A percentile compares a stretch with the other conserved stretches of the same genome.
These are phyloP conservation scores for Onthophagus sagittarius DNA, from an alignment of 2,888 invertebrate genomes.

Conservation along the genomic window DNA sequence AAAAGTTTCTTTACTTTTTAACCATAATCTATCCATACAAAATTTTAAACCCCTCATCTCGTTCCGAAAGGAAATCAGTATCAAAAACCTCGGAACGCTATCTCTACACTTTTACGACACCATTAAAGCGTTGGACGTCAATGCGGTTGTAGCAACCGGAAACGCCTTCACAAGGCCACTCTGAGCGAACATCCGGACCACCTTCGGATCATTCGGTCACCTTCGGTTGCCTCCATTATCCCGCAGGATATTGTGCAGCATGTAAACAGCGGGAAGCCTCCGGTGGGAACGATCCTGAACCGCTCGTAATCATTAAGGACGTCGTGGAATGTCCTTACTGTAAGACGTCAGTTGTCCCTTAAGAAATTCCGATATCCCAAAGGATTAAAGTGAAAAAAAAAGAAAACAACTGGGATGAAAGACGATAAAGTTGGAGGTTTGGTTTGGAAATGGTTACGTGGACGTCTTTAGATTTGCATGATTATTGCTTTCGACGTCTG, in stretches of 20 bases:
- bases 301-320: slow-evolving; percentile 25
- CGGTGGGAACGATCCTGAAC: slow-evolving; percentile 22
- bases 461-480: not conserved
- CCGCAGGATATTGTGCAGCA: slow-evolving; percentile 24
- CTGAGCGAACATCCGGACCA: not conserved
- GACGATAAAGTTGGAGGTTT: not conserved
- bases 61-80: slow-evolving; percentile 10
- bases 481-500: not conserved
- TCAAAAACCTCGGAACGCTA: slow-evolving; percentile 13
- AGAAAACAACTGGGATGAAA: not conserved
- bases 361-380: not conserved
- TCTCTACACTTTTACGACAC: not conserved
- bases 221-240: slow-evolving; percentile 17
- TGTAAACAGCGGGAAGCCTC: slow-evolving; percentile 25
- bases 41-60: not conserved
- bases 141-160: not conserved
- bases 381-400: not conserved
- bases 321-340: slow-evolving; percentile 3
- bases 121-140: not conserved
- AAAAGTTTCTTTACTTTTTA: not conserved
- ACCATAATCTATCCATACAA: not conserved
- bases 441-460: not conserved
- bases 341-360: not conserved
- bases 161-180: not conserved
- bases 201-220: not conserved